Evolutionary conservation across 2,888 invertebrate genomes (phyloP).

Genomic region (Trileptium ribeirensis): DNA sequence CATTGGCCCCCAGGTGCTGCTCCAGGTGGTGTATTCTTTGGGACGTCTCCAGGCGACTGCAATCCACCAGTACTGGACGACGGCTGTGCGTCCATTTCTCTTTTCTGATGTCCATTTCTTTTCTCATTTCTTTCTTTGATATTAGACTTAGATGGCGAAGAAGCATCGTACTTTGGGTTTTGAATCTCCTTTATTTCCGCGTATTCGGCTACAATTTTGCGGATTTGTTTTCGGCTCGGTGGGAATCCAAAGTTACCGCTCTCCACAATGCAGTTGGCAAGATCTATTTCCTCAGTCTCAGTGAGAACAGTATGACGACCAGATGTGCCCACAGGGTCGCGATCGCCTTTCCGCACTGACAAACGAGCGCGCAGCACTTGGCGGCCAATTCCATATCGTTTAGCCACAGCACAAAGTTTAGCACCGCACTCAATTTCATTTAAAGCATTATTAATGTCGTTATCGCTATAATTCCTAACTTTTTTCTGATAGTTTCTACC

Average conservation of each 20-base stretch:
- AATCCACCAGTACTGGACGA: too few relatives aligned
- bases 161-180: background rate
- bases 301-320: background rate
- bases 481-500: too few relatives aligned
- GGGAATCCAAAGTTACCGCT: background rate
- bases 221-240: background rate
- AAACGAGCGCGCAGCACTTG: background rate
- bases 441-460: too few relatives aligned
- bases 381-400: background rate
- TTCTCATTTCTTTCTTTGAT: too few relatives aligned
- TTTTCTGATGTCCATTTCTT: too few relatives aligned
- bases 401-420: background rate
- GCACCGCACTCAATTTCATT: too few relatives aligned
- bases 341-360: background rate
- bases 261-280: background rate
- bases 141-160: background rate
- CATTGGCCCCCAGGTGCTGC: too few relatives aligned
- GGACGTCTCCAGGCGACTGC: too few relatives aligned
- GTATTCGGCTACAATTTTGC: background rate
- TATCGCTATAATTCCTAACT: too few relatives aligned
- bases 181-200: background rate
- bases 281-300: background rate
- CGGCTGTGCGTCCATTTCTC: too few relatives aligned
- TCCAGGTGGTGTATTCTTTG: too few relatives aligned
- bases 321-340: background rate